Evolutionary conservation across 2,797 vertebrate species (phyloP).

Genomic region (Hoplostethus mediterraneus): DNA sequence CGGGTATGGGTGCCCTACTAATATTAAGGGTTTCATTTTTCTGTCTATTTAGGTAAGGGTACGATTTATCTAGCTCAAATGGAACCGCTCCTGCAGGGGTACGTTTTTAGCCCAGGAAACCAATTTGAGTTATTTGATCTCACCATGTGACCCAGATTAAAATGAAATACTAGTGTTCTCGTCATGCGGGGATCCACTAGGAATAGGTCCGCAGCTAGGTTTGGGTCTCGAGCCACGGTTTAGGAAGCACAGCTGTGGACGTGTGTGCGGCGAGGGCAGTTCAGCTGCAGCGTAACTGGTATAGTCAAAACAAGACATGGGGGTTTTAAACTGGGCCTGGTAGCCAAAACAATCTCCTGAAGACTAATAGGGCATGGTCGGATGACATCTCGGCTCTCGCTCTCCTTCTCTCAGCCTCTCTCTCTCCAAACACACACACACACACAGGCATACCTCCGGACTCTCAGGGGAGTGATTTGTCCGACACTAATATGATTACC

Average conservation of each 20-base stretch:
- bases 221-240: conserved; percentile 12
- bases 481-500: conserved; percentile 78
- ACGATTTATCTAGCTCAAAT: neutral
- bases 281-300: conserved; percentile 50
- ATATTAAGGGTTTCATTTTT: too few species aligned
- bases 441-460: conserved; percentile 54
- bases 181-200: conserved; percentile 29
- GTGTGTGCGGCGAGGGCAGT: conserved; percentile 31
- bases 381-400: conserved; percentile 68
- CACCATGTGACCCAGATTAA: neutral
- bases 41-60: neutral
- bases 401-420: conserved; percentile 12
- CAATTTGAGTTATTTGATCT: neutral
- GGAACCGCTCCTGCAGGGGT: neutral
- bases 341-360: conserved; percentile 81
- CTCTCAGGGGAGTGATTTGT: conserved; percentile 75
- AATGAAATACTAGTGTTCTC: neutral
- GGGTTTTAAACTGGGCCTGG: conserved; percentile 48
- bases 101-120: neutral
- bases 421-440: conserved; percentile 45
- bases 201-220: conserved; percentile 20
- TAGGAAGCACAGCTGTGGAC: conserved; percentile 62
- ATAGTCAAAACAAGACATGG: conserved; percentile 66
- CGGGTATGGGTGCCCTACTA: too few species aligned
- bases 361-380: conserved; percentile 74